A percentile compares a stretch with the other conserved stretches of the same genome.
Evolutionary conservation across 2,888 invertebrate species (phyloP).

Genomic region (Coleophora flavipennella): DNA sequence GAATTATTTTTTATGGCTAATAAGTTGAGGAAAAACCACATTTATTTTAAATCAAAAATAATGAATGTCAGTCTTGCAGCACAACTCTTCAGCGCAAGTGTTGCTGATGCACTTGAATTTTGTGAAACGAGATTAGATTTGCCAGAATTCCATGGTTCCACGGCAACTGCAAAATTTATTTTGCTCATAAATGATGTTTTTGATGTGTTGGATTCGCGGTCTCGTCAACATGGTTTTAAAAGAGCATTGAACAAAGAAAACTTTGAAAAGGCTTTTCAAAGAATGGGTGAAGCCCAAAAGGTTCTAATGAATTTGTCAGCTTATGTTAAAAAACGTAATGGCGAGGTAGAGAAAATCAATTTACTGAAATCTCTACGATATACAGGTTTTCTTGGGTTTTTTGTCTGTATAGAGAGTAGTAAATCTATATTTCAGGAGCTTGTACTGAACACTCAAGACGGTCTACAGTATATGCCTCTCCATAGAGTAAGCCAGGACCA

Average conservation of each 20-base stretch:
- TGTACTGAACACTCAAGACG: background rate
- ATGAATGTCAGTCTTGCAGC: too few relatives aligned
- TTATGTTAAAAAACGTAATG: background rate
- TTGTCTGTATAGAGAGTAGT: conserved; percentile 7
- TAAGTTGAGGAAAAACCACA: too few relatives aligned
- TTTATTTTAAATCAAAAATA: too few relatives aligned
- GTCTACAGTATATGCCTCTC: conserved; percentile 7
- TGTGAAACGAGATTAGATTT: background rate
- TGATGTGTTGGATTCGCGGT: conserved; percentile 7
- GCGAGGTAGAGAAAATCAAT: background rate
- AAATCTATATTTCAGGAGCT: conserved; percentile 3
- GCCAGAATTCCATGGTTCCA: background rate
- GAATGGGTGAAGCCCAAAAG: background rate
- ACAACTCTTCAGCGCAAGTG: too few relatives aligned
- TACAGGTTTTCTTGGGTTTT: too few relatives aligned
- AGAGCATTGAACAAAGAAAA: conserved; percentile 6
- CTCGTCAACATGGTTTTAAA: conserved; percentile 4
- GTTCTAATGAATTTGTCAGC: background rate
- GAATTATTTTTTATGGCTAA: too few relatives aligned
- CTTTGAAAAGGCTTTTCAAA: background rate
- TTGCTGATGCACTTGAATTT: conserved; percentile 2
- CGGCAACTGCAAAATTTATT: conserved; percentile 3
- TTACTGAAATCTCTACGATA: conserved; percentile 1
- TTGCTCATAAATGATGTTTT: conserved; percentile 6
- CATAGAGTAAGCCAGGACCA: too few relatives aligned